Evolutionary conservation across 2,797 vertebrate genomes (phyloP).

Genomic region (Halcyon smyrnensis): DNA sequence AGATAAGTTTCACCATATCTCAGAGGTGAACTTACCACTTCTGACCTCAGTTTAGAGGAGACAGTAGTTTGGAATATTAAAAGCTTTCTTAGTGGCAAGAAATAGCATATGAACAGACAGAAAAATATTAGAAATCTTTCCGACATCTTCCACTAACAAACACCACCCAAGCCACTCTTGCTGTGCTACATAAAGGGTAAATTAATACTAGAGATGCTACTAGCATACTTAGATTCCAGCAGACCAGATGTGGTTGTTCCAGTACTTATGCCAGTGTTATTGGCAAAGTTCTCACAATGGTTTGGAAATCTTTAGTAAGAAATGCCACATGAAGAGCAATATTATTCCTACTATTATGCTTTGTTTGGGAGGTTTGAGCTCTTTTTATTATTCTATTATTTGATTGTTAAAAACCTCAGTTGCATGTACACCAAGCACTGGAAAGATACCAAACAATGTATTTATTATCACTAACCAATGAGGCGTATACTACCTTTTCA

Average conservation of each 20-base stretch:
- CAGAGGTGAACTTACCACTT: too few species aligned
- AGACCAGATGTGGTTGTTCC: neutral
- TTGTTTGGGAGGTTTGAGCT: neutral
- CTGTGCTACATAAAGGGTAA: neutral
- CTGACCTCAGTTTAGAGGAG: too few species aligned
- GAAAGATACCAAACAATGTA: neutral
- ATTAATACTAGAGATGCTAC: neutral
- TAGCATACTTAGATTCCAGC: neutral
- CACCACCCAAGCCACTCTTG: neutral
- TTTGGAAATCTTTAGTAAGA: neutral
- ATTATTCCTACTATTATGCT: neutral
- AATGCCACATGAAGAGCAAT: neutral
- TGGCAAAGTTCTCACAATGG: neutral
- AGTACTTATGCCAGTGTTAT: neutral
- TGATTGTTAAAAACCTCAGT: neutral
- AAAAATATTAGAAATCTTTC: neutral
- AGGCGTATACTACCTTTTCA: neutral
- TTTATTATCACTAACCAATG: neutral
- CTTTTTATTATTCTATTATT: neutral
- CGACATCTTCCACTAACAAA: neutral
- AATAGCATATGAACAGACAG: neutral
- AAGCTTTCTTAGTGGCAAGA: too few species aligned
- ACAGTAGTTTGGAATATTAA: too few species aligned
- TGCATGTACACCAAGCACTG: neutral
- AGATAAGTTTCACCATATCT: too few species aligned